These are phyloP conservation scores for Progne subis DNA, from an alignment of 2,113 vertebrate genomes.

Conservation along the genomic window DNA sequence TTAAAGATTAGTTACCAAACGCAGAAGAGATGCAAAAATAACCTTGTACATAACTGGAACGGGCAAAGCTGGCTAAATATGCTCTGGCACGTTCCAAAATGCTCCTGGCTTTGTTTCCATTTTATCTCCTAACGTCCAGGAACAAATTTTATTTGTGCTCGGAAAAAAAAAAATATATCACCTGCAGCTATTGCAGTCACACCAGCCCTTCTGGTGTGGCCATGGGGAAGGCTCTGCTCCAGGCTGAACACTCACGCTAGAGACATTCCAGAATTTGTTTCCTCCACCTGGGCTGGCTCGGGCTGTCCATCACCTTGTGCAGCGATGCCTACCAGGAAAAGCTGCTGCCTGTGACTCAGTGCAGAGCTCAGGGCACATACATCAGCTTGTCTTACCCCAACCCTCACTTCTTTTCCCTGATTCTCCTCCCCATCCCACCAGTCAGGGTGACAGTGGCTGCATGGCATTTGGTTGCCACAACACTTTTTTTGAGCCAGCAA, in stretches of 20 bases:
- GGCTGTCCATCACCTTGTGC: not conserved
- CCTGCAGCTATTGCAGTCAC: not conserved
- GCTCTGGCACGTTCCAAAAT: not conserved
- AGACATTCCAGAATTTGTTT: not conserved
- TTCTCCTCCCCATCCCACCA: not conserved
- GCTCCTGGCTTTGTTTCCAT: not conserved
- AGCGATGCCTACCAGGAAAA: not conserved
- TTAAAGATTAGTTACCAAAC: not conserved
- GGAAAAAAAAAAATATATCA: not conserved
- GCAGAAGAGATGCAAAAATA: not conserved
- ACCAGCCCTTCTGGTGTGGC: not conserved
- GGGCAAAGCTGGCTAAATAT: not conserved
- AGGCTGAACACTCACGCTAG: not conserved
- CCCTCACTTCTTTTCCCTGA: not conserved
- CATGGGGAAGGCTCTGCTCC: not conserved
- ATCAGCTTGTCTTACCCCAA: not conserved
- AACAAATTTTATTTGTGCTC: not conserved
- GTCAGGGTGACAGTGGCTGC: not conserved
- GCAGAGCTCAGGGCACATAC: accelerated
- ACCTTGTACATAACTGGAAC: not conserved
- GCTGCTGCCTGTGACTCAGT: not conserved
- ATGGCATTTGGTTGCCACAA: not conserved
- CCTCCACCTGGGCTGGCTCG: not conserved
- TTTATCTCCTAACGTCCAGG: not conserved
- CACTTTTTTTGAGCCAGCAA: not conserved